These are phyloP conservation scores for Phasia obesa DNA, from an alignment of 2,888 invertebrate species.

Conservation along the genomic window DNA sequence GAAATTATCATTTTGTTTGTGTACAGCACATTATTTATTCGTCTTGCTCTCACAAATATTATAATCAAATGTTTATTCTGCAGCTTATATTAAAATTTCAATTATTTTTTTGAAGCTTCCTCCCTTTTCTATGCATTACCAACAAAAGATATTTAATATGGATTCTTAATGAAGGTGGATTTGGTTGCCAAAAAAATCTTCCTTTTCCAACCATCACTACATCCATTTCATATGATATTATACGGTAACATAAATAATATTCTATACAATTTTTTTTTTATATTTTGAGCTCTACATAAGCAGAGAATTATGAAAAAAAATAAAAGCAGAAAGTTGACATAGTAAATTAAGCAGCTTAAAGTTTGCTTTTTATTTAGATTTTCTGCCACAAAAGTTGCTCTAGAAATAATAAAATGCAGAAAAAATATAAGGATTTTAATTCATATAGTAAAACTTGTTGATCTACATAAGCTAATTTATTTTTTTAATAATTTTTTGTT, in stretches of 20 bases:
- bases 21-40: no score
- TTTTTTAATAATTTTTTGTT: conserved; percentile 9
- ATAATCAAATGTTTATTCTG: no score
- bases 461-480: conserved; percentile 13
- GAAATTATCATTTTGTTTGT: no score
- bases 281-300: conserved; percentile 17
- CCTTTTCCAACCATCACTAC: neutral
- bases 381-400: conserved; percentile 2
- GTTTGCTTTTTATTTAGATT: conserved; percentile 30
- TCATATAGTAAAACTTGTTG: conserved; percentile 46
- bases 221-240: conserved; percentile 10
- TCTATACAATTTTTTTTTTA: neutral
- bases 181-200: neutral
- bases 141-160: neutral
- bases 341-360: conserved; percentile 67
- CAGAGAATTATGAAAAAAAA: conserved; percentile 16
- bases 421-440: conserved; percentile 31
- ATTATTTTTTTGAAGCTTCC: neutral
- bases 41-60: no score
- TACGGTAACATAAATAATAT: neutral
- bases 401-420: conserved; percentile 9
- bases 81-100: neutral
- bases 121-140: neutral
- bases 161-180: neutral
- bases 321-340: conserved; percentile 54